Conservation (phyloP, 2,888 invertebrate genomes). For the Julus scanicus region DNA sequence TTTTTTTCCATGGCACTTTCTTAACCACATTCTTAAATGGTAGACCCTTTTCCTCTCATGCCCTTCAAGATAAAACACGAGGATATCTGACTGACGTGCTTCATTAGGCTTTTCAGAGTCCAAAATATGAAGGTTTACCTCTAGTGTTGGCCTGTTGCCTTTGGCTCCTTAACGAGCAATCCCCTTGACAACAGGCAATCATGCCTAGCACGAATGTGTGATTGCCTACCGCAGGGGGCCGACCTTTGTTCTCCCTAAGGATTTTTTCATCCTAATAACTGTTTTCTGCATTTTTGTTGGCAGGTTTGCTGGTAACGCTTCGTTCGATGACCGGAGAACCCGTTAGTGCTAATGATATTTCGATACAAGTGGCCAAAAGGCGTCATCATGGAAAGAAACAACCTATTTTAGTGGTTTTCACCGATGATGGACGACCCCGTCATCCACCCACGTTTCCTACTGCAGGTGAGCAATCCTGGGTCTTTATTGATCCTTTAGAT, state of each 20-base stretch:
- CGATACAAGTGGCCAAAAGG: constrained; percentile 70
- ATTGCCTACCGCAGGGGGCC: neutral
- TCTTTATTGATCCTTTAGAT: neutral
- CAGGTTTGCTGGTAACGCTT: constrained; percentile 72
- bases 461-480: constrained; percentile 38
- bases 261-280: neutral
- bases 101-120: neutral
- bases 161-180: neutral
- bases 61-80: too few relatives aligned
- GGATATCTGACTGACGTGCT: too few relatives aligned
- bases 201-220: neutral
- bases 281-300: constrained; percentile 45
- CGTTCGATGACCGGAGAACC: constrained; percentile 69
- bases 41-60: neutral
- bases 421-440: constrained; percentile 64
- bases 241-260: neutral
- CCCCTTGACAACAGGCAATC: neutral
- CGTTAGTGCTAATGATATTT: constrained; percentile 64
- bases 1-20: neutral
- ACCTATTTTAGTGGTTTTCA: constrained; percentile 71
- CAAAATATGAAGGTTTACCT: neutral
- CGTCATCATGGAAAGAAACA: constrained; percentile 70
- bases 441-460: constrained; percentile 51
- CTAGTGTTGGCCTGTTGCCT: neutral
- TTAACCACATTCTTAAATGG: neutral